phyloP scores from a whole-genome alignment of 2,888 invertebrate genomes.

The Thereva nobilitata region DNA sequence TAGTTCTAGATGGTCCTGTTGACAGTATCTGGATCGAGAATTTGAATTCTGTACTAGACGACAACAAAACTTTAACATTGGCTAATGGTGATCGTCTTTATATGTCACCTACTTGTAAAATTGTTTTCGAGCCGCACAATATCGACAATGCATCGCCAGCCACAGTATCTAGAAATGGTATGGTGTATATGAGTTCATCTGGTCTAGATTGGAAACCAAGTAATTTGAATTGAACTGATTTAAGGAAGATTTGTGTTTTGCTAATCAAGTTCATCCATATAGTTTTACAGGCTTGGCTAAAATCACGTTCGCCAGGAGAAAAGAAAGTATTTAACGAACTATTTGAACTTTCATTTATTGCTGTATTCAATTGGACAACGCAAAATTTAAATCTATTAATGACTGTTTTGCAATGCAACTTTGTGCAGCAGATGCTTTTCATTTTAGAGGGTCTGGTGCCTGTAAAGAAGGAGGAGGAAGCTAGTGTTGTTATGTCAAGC shows the following conservation, averaged over 20 bases:
- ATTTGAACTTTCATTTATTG: conserved; percentile 76
- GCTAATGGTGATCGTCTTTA: conserved; percentile 94
- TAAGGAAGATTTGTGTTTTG: not conserved
- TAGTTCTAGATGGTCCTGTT: conserved; percentile 94
- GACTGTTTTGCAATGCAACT: conserved; percentile 87
- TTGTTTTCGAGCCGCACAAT: conserved; percentile 96
- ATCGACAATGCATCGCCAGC: conserved; percentile 98
- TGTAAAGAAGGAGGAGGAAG: conserved; percentile 67
- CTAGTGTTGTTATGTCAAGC: conserved; percentile 59
- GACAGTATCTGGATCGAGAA: conserved; percentile 99
- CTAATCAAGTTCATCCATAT: conserved; percentile 32
- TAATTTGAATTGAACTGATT: conserved; percentile 47
- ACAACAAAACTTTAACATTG: conserved; percentile 91
- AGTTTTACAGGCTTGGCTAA: conserved; percentile 84
- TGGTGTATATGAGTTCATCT: conserved; percentile 97
- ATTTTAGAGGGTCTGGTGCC: conserved; percentile 87
- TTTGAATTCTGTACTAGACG: conserved; percentile 94
- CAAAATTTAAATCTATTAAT: conserved; percentile 84
- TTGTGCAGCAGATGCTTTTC: conserved; percentile 82
- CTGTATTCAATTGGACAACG: conserved; percentile 78
- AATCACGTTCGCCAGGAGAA: conserved; percentile 65
- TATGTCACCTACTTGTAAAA: conserved; percentile 93
- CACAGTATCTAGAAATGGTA: conserved; percentile 91
- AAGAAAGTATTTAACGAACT: conserved; percentile 70
- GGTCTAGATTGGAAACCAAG: conserved; percentile 90